A percentile compares a stretch with the other conserved stretches of the same genome.
These are phyloP conservation scores for Tigriopus californicus DNA, from an alignment of 2,888 invertebrate genomes.

Conservation along the genomic window DNA sequence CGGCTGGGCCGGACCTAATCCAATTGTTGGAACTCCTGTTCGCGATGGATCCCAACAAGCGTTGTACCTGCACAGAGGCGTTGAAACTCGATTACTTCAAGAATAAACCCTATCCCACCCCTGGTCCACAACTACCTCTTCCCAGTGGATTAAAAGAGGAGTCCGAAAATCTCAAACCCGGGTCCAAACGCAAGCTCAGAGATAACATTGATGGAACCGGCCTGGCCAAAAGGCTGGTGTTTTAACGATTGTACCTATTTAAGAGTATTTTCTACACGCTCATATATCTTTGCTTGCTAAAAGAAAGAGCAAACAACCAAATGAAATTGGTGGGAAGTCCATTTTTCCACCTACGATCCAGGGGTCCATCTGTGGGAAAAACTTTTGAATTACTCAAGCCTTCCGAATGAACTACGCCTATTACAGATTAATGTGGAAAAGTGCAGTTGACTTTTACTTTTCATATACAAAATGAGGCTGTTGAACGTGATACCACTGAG, in stretches of 20 bases:
- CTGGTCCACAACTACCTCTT: background rate
- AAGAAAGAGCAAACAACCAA: too few relatives aligned
- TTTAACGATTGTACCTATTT: background rate
- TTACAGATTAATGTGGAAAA: too few relatives aligned
- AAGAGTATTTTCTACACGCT: too few relatives aligned
- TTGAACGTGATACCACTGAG: too few relatives aligned
- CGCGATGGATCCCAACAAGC: constrained; percentile 56
- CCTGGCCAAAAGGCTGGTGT: constrained; percentile 7
- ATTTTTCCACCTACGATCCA: too few relatives aligned
- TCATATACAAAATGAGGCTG: too few relatives aligned
- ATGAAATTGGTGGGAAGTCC: too few relatives aligned
- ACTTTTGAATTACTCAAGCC: too few relatives aligned
- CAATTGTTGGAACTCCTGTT: constrained; percentile 56
- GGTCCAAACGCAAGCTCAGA: constrained; percentile 53
- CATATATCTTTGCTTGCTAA: too few relatives aligned
- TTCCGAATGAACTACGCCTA: too few relatives aligned
- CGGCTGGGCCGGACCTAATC: constrained; percentile 76
- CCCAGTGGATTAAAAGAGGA: constrained; percentile 12
- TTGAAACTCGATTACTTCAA: constrained; percentile 75
- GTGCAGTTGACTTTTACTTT: too few relatives aligned
- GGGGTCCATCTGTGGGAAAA: too few relatives aligned
- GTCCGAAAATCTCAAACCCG: constrained; percentile 28
- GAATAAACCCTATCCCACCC: constrained; percentile 4
- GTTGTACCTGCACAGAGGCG: constrained; percentile 64
- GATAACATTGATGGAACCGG: constrained; percentile 40